A percentile compares a stretch with the other conserved stretches of the same genome.
These are phyloP conservation scores for Panthera tigris DNA, from an alignment of 2,113 vertebrate species.

Conservation along the genomic window DNA sequence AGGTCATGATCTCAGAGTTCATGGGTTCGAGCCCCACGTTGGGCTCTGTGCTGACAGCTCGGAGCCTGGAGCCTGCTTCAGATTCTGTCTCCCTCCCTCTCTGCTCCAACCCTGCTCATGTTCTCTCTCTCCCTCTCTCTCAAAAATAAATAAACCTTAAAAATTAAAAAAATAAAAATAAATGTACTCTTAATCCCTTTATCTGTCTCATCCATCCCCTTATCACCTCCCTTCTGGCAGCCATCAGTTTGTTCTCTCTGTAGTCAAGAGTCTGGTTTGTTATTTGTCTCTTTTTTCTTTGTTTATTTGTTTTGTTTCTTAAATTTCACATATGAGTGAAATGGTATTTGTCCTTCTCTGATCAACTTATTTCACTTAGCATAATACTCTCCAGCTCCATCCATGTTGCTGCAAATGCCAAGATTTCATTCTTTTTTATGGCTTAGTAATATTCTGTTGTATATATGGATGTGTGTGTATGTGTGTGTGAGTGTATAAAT, in stretches of 20 bases:
- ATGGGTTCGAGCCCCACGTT: too few relatives aligned
- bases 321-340: not conserved
- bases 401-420: not conserved
- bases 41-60: too few relatives aligned
- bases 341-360: not conserved
- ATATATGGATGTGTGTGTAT: not conserved
- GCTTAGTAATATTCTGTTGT: not conserved
- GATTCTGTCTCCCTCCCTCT: too few relatives aligned
- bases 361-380: not conserved
- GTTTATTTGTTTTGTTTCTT: not conserved
- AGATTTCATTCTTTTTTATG: not conserved
- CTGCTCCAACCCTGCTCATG: too few relatives aligned
- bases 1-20: too few relatives aligned
- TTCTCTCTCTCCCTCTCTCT: too few relatives aligned
- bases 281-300: not conserved
- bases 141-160: too few relatives aligned
- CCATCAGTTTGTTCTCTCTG: not conserved
- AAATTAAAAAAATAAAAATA: not conserved
- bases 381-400: not conserved
- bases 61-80: too few relatives aligned
- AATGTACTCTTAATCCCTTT: not conserved
- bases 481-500: too few relatives aligned
- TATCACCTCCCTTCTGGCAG: not conserved
- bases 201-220: not conserved
- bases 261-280: not conserved